Evolutionary conservation across 2,888 invertebrate species (phyloP), one percentile per base, ranked within the genome.

Genomic region (Metopia argyrocephala): DNA sequence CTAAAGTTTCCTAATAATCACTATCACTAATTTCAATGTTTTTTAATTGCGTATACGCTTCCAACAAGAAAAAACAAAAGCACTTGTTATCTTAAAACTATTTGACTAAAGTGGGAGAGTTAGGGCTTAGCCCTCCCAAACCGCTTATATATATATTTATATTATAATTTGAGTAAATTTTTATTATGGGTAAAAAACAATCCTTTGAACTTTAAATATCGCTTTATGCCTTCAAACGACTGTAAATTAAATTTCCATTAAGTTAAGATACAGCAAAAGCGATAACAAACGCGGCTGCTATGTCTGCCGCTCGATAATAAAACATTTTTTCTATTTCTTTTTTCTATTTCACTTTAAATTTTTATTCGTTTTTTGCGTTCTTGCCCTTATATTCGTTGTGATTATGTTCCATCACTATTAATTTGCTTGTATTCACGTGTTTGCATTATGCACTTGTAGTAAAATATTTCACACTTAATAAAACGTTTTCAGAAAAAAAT

Each of bases 241-340:
- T 71, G 52, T 70, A 74, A 78, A 83, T 84, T 84, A 76, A 20
- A 46, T 71, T 78, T 71, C 56, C 71, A 78, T 76, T 56, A 70
- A 74, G 28, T 85, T 86, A 85, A 83, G 86, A 88, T 85, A 88
- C 86, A 85, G 86, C 86, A 85, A 76, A 79, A 21, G 82, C 82
- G 78, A 66, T 83, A 74, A 88, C 86, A 86, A 87, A 85, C 85
- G 85, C 83, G 83, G 83, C 85, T 85, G 85, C 84, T 84, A 85
- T 73, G 85, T 85, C 85, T 86, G 85, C 85, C 84, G 84, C 86
- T 84, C 86, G 86, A 87, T 87, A 88, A 86, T 86, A 86, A 85
- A 86, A 83, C 88, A 88, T 87, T 88, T 86, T 87, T 76, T 79
- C 69, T 76, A 48, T 74, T 57, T n/a, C 48, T 73, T 65, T 73